Base-by-base conservation (phyloP, 2,888 invertebrate species). In the Thecocarcelia acutangulata region DNA sequence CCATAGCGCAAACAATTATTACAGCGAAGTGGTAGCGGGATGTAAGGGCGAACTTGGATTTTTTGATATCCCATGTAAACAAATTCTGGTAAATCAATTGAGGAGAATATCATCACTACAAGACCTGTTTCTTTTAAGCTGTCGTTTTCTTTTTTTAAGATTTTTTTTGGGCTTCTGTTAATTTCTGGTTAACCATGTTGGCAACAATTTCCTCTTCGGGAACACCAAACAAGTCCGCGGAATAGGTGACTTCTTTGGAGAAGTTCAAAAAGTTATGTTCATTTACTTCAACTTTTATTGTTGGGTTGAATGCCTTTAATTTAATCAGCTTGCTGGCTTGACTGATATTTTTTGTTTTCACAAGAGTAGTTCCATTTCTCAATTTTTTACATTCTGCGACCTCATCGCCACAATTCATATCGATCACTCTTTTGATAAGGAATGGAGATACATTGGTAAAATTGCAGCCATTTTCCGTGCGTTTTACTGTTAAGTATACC, bases 81-180 rank as follows among this genome's bases (percentile, higher is more conserved):
- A n/a, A n/a, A n/a, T 63, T 63, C 48, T 1, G 63, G 63, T 12
- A 63, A 15, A 17, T 63, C 19, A 19, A 17, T 33, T 17, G 2
- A 3, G 8, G 48, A 28, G 46, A 63, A 63, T n/a, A 48, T 63
- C 17, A 63, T 9, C 5, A 63, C 11, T 28, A 37, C 5, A 11
- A 63, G 21, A 15, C 61, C 61, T 5, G 48, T 63, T 17, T 63
- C 63, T 37, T 48, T 63, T 15, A 83, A 37, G n/a, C 52, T 44
- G 9, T 77, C 56, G 21, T 70, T 48, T 59, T 54, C 69, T 58
- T 46, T 75, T 68, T 61, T 74, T 11, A 75, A 17, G 12, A 82
- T 81, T 78, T 82, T 83, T 58, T 66, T 80, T 1, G n/a, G n/a
- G 77, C 74, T 63, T 80, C 77, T 6, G 17, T 19, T 9, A 80